A percentile compares a stretch with the other conserved stretches of the same genome.
Conservation (phyloP, 1,140 invertebrate species). For the Temnothorax nylanderi region DNA sequence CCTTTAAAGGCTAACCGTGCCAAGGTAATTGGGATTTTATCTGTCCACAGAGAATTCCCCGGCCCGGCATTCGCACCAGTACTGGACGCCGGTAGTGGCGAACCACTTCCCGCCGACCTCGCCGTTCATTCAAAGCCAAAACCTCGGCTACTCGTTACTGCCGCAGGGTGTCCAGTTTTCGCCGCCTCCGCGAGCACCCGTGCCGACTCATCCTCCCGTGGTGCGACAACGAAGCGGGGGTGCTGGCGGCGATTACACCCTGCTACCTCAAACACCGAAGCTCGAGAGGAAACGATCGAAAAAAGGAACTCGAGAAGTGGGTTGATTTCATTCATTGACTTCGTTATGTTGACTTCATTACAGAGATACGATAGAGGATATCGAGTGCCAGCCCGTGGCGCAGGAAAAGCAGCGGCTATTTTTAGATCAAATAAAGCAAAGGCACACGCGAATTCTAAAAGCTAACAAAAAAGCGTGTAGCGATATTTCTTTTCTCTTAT, state of each 20-base stretch:
- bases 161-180: constrained; percentile 81
- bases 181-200: constrained; percentile 78
- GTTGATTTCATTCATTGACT: constrained; percentile 38
- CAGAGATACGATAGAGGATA: background rate
- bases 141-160: constrained; percentile 80
- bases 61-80: constrained; percentile 81
- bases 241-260: constrained; percentile 81
- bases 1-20: constrained; percentile 3
- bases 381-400: background rate
- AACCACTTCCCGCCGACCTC: constrained; percentile 88
- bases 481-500: background rate
- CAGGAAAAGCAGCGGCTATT: background rate
- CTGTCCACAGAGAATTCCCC: constrained; percentile 80
- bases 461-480: background rate
- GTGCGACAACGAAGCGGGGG: constrained; percentile 82
- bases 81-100: constrained; percentile 88
- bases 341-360: constrained; percentile 23
- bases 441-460: background rate
- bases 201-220: constrained; percentile 74
- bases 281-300: constrained; percentile 82
- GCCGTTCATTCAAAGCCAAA: constrained; percentile 85
- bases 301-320: constrained; percentile 81
- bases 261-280: constrained; percentile 83
- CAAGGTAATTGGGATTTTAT: constrained; percentile 17
- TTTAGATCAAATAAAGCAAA: constrained; percentile 11